Evolutionary conservation across 2,888 invertebrate species (phyloP), one percentile per base, ranked within the genome.

Genomic region (Mesorhabditis spiculigera): DNA sequence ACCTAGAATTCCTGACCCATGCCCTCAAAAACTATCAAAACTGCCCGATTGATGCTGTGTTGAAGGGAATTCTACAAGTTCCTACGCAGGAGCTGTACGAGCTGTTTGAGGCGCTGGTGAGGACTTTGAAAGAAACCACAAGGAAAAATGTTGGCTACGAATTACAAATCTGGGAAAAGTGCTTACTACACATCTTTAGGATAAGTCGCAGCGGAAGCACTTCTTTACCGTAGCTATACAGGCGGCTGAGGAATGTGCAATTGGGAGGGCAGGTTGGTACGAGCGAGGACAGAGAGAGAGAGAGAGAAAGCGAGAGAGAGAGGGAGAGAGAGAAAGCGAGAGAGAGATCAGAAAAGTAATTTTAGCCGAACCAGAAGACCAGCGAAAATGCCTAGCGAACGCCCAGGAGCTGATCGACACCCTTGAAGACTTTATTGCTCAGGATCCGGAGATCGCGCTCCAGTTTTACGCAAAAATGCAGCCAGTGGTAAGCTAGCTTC

Each of bases 191-290:
- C n/a, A 13, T 50, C 10, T 50, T 50, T 13, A 50, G 58, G 10
- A 50, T 50, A 10, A 10, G n/a, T 50, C 58, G n/a, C 58, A 50
- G n/a, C 58, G 58, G n/a, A n/a, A 50, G 58, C 58, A 50, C 58
- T 50, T 50, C 58, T 50, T 50, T n/a, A 50, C 58, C 10, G n/a
- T 50, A 13, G 8, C 10, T 50, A 13, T 50, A 50, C 10, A 50
- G n/a, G 8, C 58, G 8, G n/a, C n/a, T 50, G 58, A 50, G n/a
- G 58, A 10, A 13, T 13, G 8, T 50, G 58, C n/a, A n/a, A 50
- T 50, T 13, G 8, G 10, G n/a, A 50, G n/a, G n/a, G 8, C 58
- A 50, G 58, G 58, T 50, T 13, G n/a, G n/a, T 50, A 13, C n/a
- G n/a, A 50, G n/a, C 10, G n/a, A 50, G 13, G 13, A 10, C 6